These are phyloP conservation scores for Ganaspis sp. DNA, from an alignment of 1,140 invertebrate genomes.

Conservation along the genomic window DNA sequence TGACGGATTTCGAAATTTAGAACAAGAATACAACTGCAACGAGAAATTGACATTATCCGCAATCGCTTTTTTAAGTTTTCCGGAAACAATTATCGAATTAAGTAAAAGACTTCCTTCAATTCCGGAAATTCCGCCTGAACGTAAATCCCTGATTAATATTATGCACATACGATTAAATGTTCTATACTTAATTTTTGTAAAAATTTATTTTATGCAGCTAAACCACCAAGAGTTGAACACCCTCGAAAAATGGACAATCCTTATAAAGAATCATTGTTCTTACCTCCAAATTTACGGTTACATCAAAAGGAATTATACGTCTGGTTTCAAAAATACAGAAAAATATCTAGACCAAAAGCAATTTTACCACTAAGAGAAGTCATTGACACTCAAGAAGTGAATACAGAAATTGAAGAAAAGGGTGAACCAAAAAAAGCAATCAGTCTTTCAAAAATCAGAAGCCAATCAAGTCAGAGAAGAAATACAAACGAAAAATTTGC, in stretches of 20 bases:
- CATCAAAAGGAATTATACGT: conserved; percentile 48
- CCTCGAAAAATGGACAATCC: conserved; percentile 48
- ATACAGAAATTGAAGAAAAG: neutral
- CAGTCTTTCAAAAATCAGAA: conserved; percentile 14
- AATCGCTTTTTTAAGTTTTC: conserved; percentile 68
- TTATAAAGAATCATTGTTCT: conserved; percentile 57
- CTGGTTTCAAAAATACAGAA: conserved; percentile 53
- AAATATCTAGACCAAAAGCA: conserved; percentile 48
- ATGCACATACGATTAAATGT: too few species aligned
- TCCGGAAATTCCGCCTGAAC: conserved; percentile 57
- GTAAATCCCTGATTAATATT: conserved; percentile 52
- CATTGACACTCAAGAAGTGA: neutral
- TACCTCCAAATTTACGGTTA: conserved; percentile 56
- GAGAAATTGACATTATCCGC: conserved; percentile 69
- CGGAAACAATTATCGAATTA: conserved; percentile 63
- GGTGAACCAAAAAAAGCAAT: neutral
- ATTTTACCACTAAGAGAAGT: conserved; percentile 52
- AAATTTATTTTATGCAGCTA: neutral
- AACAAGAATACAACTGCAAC: conserved; percentile 63
- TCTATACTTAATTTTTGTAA: too few species aligned
- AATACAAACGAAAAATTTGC: conserved; percentile 35
- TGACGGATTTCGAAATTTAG: conserved; percentile 52
- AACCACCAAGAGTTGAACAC: conserved; percentile 42
- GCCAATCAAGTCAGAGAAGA: neutral
- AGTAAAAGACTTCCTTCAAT: conserved; percentile 62